phyloP scores from a whole-genome alignment of 2,113 vertebrate species.

The Chionis minor region DNA sequence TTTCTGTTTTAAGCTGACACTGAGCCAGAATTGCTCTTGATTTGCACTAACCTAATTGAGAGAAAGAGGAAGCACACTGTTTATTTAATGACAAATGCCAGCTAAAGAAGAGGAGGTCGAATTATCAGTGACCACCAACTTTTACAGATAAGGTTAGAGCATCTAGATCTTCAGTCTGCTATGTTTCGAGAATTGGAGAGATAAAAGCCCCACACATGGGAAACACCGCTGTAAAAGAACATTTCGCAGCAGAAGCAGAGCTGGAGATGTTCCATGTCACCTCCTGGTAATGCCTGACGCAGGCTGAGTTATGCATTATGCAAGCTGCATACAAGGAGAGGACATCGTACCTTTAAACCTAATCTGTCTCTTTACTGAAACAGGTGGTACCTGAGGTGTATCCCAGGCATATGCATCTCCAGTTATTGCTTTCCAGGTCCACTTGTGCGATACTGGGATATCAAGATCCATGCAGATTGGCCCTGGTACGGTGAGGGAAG shows the following conservation, averaged over 20 bases:
- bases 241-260: not conserved
- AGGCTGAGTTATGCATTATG: not conserved
- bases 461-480: not conserved
- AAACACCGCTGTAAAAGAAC: not conserved
- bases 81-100: constrained; percentile 45
- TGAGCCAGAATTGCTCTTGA: constrained; percentile 34
- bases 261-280: not conserved
- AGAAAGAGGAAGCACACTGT: constrained; percentile 30
- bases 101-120: not conserved
- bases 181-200: not conserved
- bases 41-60: constrained; percentile 25
- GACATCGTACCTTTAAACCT: not conserved
- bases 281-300: accelerated
- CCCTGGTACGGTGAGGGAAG: not conserved
- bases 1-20: constrained; percentile 48
- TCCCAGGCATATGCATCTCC: not conserved
- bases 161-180: accelerated
- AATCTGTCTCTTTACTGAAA: not conserved
- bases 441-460: not conserved
- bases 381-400: not conserved
- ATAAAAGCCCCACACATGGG: not conserved
- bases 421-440: not conserved
- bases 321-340: not conserved
- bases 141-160: not conserved
- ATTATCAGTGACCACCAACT: not conserved